Base-by-base conservation (phyloP, 2,797 vertebrate genomes). In the Hypotaenidia okinawae region DNA sequence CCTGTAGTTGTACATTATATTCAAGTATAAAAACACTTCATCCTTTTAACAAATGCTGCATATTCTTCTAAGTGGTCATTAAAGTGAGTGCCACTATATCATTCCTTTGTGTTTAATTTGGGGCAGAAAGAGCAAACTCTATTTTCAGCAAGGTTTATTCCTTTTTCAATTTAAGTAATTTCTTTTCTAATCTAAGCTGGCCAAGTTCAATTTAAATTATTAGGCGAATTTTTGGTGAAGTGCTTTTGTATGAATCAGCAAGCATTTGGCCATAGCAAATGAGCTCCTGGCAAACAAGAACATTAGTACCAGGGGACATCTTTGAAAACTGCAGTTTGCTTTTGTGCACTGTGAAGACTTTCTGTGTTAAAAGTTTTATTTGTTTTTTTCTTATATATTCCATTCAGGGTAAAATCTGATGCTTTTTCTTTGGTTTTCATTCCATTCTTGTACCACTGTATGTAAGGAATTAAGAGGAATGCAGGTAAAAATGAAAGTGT, bases 241-340 rank as follows among this genome's bases (percentile, higher is more conserved):
- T 93, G 74, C 75, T 96, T 96, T 95, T 95, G 92, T 91, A 96
- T 95, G 95, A 96, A 96, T 95, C 90, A 96, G 89, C 75, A 95
- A 95, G 69, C 86, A 74, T 93, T 97, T 97, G 92, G 73, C 77
- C 92, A 92, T 33, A 10, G 76, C 16, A 39, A 95, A 90, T 64
- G 91, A 86, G 80, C 63, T 94, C 95, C 86, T 96, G 86, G 51
- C 75, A 96, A 94, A 87, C 11, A 64, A 59, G 28, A 92, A 89
- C 73, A 76, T 87, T 94, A 80, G 54, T 94, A 69, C 33, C 72
- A 52, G 62, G 89, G 81, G 84, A 87, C 64, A 90, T 37, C 69
- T 96, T 96, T 70, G 85, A 91, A 85, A 61, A 83, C 93, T 95
- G 58, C 32, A 55, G 82, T 80, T 93, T 89, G 23, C 18, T 77